Percentiles rank a stretch among this genome's conserved stretches.
phyloP scores from a whole-genome alignment of 37 sponge, comb jelly and placozoan species.

The Beroe ovata region DNA sequence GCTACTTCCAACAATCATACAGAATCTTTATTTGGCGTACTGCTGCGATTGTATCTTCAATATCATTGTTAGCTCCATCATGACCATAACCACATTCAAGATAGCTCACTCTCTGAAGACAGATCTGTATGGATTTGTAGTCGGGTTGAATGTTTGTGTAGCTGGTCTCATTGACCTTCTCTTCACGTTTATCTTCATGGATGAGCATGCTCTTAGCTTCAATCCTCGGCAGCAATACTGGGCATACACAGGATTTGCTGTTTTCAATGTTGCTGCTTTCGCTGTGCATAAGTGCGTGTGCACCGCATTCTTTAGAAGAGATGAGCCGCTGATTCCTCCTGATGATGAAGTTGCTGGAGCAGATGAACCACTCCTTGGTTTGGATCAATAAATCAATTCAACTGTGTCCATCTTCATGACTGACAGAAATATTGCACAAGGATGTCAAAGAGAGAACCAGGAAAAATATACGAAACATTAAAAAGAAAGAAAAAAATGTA shows the following conservation, averaged over 20 bases:
- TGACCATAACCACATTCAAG: constrained; percentile 36
- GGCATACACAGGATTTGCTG: constrained; percentile 32
- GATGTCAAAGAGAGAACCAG: too few relatives aligned
- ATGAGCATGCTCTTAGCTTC: constrained; percentile 20
- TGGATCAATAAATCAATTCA: neutral
- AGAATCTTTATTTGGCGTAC: constrained; percentile 48
- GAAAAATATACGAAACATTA: too few relatives aligned
- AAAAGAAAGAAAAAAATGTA: too few relatives aligned
- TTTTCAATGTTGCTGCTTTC: neutral
- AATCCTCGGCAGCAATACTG: constrained; percentile 21
- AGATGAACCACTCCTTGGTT: neutral
- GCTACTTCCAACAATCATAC: constrained; percentile 27
- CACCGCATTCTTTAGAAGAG: neutral
- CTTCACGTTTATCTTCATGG: constrained; percentile 21
- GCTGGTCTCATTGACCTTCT: constrained; percentile 16
- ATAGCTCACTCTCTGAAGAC: constrained; percentile 47
- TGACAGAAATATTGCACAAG: too few relatives aligned
- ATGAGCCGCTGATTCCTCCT: neutral
- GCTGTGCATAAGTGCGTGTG: neutral
- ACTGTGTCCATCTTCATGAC: too few relatives aligned
- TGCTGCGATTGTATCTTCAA: constrained; percentile 46
- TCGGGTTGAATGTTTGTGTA: constrained; percentile 37
- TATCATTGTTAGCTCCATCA: neutral
- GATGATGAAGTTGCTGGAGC: neutral
- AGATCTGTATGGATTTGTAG: constrained; percentile 57